phyloP scores from a whole-genome alignment of 1,140 invertebrate genomes.

The Heliconius congener region DNA sequence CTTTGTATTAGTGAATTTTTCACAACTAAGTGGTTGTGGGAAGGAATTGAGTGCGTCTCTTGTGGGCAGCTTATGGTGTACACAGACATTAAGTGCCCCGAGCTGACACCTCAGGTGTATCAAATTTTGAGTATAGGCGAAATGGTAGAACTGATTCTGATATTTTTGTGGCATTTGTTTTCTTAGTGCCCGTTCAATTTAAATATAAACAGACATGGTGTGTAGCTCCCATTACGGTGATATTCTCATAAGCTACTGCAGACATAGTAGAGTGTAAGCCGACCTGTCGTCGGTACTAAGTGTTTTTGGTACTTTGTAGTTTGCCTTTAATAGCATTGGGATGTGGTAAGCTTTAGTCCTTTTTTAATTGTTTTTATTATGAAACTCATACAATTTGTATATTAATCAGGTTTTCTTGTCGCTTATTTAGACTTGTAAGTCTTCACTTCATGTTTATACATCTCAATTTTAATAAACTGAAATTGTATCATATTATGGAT shows the following conservation, averaged over 20 bases:
- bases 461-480: constrained; percentile 33
- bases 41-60: constrained; percentile 54
- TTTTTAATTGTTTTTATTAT: constrained; percentile 58
- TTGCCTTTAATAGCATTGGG: constrained; percentile 58
- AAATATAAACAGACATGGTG: constrained; percentile 33
- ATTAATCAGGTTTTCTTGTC: constrained; percentile 55
- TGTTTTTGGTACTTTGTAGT: constrained; percentile 56
- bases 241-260: constrained; percentile 45
- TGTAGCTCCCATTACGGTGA: constrained; percentile 51
- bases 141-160: constrained; percentile 67
- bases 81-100: constrained; percentile 64
- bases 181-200: constrained; percentile 67
- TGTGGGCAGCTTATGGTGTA: constrained; percentile 57
- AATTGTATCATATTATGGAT: constrained; percentile 48
- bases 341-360: constrained; percentile 64
- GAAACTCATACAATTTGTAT: constrained; percentile 58
- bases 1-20: constrained; percentile 73
- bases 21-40: constrained; percentile 58
- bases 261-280: constrained; percentile 35
- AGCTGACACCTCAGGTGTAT: constrained; percentile 55
- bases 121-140: constrained; percentile 58
- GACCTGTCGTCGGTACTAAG: constrained; percentile 45
- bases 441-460: constrained; percentile 32
- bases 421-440: constrained; percentile 48
- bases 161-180: constrained; percentile 75